Evolutionary conservation across 2,888 invertebrate genomes (phyloP).

Genomic region (Tetropium fuscum): DNA sequence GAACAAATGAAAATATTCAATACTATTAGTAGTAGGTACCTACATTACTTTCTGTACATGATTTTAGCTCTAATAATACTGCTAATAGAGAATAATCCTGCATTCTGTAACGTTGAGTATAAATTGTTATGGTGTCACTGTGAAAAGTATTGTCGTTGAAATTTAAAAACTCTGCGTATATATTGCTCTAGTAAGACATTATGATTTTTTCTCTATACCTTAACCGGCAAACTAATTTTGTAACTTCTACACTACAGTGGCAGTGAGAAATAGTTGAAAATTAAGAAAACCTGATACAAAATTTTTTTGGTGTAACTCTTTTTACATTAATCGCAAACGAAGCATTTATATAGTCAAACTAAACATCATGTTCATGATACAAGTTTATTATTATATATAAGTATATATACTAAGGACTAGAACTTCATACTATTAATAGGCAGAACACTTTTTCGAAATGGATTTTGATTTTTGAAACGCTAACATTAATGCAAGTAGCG

Average conservation of each 20-base stretch:
- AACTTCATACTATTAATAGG: conserved; percentile 51
- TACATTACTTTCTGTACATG: too few relatives aligned
- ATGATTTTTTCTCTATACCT: conserved; percentile 31
- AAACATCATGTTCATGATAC: conserved; percentile 28
- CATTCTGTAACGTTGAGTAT: too few relatives aligned
- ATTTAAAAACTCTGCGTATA: conserved; percentile 21
- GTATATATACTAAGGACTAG: conserved; percentile 52
- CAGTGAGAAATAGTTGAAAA: conserved; percentile 61
- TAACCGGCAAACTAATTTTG: conserved; percentile 35
- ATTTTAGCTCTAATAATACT: too few relatives aligned
- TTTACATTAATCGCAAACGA: conserved; percentile 27
- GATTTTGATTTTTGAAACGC: too few relatives aligned
- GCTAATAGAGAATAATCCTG: too few relatives aligned
- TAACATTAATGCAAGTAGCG: too few relatives aligned
- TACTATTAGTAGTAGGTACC: too few relatives aligned
- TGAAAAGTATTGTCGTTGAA: conserved; percentile 2
- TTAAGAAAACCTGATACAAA: conserved; percentile 44
- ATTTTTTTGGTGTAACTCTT: conserved; percentile 35
- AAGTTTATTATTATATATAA: conserved; percentile 40
- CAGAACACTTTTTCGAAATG: conserved; percentile 55
- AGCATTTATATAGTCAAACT: conserved; percentile 5
- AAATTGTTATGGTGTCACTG: neutral
- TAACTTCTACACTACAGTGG: conserved; percentile 54
- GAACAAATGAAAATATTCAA: too few relatives aligned
- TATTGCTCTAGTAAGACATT: conserved; percentile 48